phyloP scores from a whole-genome alignment of 35 echinoderm and acorn worm genomes.

The Holothuria glaberrima region DNA sequence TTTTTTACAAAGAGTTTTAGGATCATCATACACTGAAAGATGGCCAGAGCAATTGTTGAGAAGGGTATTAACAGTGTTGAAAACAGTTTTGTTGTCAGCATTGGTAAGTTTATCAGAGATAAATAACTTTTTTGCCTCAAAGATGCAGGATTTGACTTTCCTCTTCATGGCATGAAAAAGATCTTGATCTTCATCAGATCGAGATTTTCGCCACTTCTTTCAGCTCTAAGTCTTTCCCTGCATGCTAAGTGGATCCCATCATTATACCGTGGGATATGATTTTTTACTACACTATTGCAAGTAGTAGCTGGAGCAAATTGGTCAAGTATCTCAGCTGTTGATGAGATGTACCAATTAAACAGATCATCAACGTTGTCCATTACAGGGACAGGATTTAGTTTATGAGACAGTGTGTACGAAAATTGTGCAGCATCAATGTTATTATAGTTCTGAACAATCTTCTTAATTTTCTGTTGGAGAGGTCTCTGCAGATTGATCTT shows the following conservation, averaged over 20 bases:
- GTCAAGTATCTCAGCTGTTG: background rate
- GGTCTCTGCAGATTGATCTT: no score
- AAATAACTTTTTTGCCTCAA: background rate
- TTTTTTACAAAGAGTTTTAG: background rate
- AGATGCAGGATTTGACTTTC: background rate
- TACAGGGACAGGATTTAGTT: background rate
- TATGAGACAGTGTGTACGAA: background rate
- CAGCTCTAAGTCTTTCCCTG: background rate
- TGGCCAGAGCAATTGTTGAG: no score
- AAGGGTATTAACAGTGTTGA: no score
- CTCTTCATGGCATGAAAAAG: background rate
- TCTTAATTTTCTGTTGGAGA: no score
- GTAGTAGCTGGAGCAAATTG: conserved; percentile 11
- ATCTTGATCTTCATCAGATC: background rate
- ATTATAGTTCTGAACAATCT: no score
- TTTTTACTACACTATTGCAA: background rate
- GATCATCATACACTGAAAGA: background rate
- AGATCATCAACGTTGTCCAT: background rate
- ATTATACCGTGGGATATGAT: conserved; percentile 27
- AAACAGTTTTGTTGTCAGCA: no score
- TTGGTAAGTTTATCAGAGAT: background rate
- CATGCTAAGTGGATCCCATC: conserved; percentile 16
- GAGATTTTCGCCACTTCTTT: conserved; percentile 53
- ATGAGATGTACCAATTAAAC: background rate
- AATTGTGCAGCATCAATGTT: background rate